phyloP scores from a whole-genome alignment of 2,888 invertebrate species.

The Chelonus formosanus region DNA sequence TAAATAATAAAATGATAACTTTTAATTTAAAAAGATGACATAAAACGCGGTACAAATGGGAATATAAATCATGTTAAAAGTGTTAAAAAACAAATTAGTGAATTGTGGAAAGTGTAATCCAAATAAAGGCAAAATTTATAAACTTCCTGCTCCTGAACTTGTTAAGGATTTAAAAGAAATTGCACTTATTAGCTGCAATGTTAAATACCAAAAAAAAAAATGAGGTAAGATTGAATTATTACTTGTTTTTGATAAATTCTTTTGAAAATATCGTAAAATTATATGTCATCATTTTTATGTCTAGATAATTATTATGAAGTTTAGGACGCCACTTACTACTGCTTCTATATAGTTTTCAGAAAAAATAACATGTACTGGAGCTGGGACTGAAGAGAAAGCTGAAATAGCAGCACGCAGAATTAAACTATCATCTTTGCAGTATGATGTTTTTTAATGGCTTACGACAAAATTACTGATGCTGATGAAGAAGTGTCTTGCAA shows the following conservation, averaged over 20 bases:
- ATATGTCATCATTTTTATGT: too few relatives aligned
- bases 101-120: conserved; percentile 33
- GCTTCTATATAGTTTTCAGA: conserved; percentile 99
- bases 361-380: conserved; percentile 93
- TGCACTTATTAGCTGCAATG: conserved; percentile 90
- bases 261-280: too few relatives aligned
- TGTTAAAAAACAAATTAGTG: conserved; percentile 51
- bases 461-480: too few relatives aligned
- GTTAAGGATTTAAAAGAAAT: conserved; percentile 82
- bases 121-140: conserved; percentile 44
- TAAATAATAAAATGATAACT: conserved; percentile 75
- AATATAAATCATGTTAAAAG: conserved; percentile 64
- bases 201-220: conserved; percentile 94
- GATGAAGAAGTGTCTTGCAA: too few relatives aligned
- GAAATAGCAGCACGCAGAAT: conserved; percentile 91
- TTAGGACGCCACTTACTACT: conserved; percentile 92
- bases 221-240: conserved; percentile 74
- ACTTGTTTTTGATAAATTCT: too few relatives aligned
- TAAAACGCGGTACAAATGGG: conserved; percentile 78
- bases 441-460: too few relatives aligned
- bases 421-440: conserved; percentile 87
- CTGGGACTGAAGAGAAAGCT: conserved; percentile 85
- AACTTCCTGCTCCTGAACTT: conserved; percentile 40
- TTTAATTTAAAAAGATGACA: conserved; percentile 85
- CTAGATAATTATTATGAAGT: conserved; percentile 98